phyloP scores from a whole-genome alignment of 2,797 vertebrate species.

The Fratercula arctica region DNA sequence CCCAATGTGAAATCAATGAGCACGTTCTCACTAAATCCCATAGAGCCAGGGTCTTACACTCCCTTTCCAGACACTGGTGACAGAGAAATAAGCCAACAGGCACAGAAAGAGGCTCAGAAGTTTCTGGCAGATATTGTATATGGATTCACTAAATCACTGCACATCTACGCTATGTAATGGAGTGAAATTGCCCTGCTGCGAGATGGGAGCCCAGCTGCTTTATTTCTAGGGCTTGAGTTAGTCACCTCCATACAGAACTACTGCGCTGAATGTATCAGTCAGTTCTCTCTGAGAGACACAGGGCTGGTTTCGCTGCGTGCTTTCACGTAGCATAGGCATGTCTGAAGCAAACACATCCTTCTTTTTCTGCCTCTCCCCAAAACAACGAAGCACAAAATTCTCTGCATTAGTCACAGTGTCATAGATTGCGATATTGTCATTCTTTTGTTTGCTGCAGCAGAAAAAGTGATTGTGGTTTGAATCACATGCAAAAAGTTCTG shows the following conservation, averaged over 20 bases:
- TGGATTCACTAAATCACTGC: neutral
- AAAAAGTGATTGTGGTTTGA: neutral
- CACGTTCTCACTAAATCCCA: neutral
- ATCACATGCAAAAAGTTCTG: neutral
- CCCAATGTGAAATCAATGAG: neutral
- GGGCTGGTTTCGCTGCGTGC: neutral
- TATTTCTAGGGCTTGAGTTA: neutral
- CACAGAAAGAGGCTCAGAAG: neutral
- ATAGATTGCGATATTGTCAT: neutral
- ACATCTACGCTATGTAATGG: neutral
- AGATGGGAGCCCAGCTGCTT: neutral
- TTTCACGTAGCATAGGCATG: fast-evolving
- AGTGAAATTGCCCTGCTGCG: neutral
- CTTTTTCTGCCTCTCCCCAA: neutral
- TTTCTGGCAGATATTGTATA: neutral
- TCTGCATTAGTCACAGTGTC: neutral
- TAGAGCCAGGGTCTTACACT: neutral
- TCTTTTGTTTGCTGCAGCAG: neutral
- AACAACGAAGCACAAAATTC: neutral
- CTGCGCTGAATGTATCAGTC: neutral
- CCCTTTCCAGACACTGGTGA: neutral
- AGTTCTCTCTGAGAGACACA: neutral
- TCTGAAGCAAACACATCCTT: neutral
- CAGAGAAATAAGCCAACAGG: neutral
- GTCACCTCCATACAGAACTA: neutral